phyloP scores from a whole-genome alignment of 2,113 vertebrate species.

The Psittacus erithacus region DNA sequence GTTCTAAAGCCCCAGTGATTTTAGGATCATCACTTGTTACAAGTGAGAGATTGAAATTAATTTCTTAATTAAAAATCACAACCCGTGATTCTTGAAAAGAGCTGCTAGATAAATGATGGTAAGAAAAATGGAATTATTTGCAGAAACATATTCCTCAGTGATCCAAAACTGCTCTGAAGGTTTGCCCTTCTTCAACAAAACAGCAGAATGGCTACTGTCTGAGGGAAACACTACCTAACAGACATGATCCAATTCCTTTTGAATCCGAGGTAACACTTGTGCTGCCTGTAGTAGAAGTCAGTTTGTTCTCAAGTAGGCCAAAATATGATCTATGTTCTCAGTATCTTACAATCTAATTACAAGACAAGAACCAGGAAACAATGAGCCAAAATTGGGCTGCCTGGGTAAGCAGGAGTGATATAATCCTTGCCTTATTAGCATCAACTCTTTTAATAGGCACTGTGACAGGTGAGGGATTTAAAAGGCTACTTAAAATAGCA shows the following conservation, averaged over 20 bases:
- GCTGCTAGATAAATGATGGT: background rate
- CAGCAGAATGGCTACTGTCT: background rate
- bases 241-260: background rate
- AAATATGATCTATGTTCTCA: background rate
- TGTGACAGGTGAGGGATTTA: constrained; percentile 50
- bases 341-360: background rate
- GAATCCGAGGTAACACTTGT: background rate
- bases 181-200: background rate
- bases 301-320: background rate
- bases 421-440: constrained; percentile 28
- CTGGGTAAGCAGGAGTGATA: background rate
- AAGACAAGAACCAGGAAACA: constrained; percentile 6
- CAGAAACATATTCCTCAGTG: background rate
- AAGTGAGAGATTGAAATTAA: background rate
- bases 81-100: background rate
- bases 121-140: background rate
- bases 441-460: constrained; percentile 46
- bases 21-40: background rate
- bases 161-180: background rate
- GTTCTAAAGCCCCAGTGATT: background rate
- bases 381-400: constrained; percentile 6
- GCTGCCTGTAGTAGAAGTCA: background rate
- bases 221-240: background rate
- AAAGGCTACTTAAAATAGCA: constrained; percentile 40
- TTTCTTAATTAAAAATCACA: background rate